These are phyloP conservation scores for Momotus momota DNA, from an alignment of 2,797 vertebrate species.

Conservation along the genomic window DNA sequence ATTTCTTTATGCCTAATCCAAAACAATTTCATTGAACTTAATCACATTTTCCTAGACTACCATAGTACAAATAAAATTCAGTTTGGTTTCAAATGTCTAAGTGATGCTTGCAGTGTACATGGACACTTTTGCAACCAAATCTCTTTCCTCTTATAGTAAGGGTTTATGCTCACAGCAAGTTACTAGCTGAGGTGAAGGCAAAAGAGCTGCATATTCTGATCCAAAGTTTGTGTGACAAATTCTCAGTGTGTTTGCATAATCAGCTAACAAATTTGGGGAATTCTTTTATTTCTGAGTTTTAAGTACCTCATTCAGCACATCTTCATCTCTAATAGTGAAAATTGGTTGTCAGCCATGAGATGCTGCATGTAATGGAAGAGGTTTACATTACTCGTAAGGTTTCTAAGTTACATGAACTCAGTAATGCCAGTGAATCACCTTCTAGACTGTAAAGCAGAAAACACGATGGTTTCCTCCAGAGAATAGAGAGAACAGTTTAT, in stretches of 20 bases:
- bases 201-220: neutral
- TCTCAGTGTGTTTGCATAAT: neutral
- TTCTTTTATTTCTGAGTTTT: neutral
- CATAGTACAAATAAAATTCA: neutral
- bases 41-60: neutral
- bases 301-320: neutral
- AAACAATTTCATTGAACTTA: neutral
- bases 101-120: neutral
- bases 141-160: neutral
- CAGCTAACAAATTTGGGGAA: neutral
- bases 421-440: neutral
- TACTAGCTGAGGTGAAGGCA: neutral
- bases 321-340: neutral
- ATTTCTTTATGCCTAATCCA: neutral
- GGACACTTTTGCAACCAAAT: neutral
- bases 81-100: neutral
- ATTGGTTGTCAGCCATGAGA: neutral
- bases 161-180: neutral
- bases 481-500: neutral
- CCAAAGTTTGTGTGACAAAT: neutral
- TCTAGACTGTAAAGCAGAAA: neutral
- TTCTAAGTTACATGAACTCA: neutral
- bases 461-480: neutral
- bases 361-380: neutral
- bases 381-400: neutral